A percentile compares a stretch with the other conserved stretches of the same genome.
Evolutionary conservation across 2,797 vertebrate genomes (phyloP).

Genomic region (Clarias pachynema): DNA sequence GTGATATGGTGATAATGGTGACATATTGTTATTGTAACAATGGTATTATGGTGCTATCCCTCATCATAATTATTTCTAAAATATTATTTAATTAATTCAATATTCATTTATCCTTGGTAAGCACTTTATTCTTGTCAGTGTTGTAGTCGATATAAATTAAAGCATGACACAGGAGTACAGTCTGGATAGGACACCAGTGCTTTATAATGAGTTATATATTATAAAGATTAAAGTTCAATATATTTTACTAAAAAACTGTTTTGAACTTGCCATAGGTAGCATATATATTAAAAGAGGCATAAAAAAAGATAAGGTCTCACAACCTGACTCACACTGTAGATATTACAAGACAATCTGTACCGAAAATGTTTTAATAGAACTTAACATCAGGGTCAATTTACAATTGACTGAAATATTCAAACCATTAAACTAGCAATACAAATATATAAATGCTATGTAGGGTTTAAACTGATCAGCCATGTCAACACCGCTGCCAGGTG

Average conservation of each 20-base stretch:
- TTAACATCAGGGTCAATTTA: background rate
- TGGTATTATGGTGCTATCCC: background rate
- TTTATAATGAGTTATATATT: background rate
- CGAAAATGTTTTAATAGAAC: background rate
- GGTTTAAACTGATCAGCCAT: too few species aligned
- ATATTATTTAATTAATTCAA: background rate
- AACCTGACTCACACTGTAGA: background rate
- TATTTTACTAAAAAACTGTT: background rate
- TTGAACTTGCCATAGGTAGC: background rate
- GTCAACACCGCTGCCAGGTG: too few species aligned
- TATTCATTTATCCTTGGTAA: background rate
- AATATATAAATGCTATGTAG: too few species aligned
- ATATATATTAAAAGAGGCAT: background rate
- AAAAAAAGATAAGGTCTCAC: background rate
- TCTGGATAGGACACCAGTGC: background rate
- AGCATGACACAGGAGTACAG: background rate
- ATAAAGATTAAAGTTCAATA: background rate
- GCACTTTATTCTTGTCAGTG: background rate
- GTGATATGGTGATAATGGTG: background rate
- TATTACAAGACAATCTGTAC: background rate
- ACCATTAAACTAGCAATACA: background rate
- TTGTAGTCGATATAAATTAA: background rate
- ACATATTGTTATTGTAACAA: background rate
- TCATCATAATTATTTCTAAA: background rate
- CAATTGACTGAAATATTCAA: background rate